Conservation (phyloP, 2,113 vertebrate species). For the Camelus bactrianus region DNA sequence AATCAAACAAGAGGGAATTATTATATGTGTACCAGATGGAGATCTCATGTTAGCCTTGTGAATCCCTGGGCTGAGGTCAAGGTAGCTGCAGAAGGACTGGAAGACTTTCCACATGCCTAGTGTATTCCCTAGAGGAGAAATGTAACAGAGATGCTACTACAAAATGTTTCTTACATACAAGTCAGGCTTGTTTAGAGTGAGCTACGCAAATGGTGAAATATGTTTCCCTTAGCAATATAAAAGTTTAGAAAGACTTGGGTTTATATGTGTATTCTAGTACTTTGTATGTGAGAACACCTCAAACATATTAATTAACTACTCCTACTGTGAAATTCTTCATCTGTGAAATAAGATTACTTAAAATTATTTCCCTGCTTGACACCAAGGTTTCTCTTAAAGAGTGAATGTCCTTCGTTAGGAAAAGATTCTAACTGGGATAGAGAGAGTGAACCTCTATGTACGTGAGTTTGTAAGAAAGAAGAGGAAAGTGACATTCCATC, state of each 20-base stretch:
- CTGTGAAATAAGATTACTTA: background rate
- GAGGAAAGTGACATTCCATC: background rate
- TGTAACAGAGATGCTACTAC: background rate
- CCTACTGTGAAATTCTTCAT: background rate
- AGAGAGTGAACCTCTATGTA: background rate
- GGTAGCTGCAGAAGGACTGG: background rate
- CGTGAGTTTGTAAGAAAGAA: background rate
- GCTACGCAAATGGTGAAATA: background rate
- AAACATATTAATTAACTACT: background rate
- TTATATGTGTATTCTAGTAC: background rate
- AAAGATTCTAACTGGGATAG: background rate
- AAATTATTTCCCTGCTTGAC: background rate
- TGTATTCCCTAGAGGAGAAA: background rate
- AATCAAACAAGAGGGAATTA: background rate
- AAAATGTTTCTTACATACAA: background rate
- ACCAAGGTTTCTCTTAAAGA: background rate
- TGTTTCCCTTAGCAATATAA: background rate
- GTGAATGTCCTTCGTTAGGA: background rate
- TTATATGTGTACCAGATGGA: background rate
- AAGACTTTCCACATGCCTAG: background rate
- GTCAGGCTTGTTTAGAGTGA: background rate
- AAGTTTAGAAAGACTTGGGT: background rate
- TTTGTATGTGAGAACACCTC: conserved; percentile 30
- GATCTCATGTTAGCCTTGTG: background rate
- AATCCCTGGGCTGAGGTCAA: background rate